Conservation (phyloP, 2,797 vertebrate species). For the Lagorchestes hirsutus region DNA sequence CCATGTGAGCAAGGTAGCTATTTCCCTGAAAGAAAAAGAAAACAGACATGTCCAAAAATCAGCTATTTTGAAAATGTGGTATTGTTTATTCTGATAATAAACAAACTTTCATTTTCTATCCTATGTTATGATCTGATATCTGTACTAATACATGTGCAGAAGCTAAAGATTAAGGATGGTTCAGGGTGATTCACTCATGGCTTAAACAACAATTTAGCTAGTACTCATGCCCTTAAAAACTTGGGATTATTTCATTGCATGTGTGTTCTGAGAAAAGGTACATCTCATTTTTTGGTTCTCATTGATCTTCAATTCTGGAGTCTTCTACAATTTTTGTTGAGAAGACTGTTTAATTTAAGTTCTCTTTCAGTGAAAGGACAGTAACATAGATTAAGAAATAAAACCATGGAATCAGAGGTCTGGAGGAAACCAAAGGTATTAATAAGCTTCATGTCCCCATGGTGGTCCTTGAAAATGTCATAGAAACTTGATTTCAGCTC, state of each 20-base stretch:
- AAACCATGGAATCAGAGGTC: background rate
- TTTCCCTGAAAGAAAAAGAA: background rate
- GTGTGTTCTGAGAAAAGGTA: background rate
- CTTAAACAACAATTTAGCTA: background rate
- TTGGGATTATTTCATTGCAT: background rate
- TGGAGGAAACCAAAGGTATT: background rate
- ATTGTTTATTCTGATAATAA: background rate
- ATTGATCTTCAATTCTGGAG: background rate
- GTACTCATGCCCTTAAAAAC: background rate
- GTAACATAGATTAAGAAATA: background rate
- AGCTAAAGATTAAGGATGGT: background rate
- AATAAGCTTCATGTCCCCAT: background rate
- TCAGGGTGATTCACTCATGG: background rate
- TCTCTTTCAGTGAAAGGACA: slow-evolving; percentile 12
- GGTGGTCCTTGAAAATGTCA: background rate
- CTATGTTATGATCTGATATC: background rate
- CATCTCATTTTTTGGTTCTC: slow-evolving; percentile 43
- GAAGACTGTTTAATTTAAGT: background rate
- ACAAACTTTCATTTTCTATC: background rate
- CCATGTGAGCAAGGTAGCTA: background rate
- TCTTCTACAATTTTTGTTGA: slow-evolving; percentile 3
- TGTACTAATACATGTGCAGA: background rate
- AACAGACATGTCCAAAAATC: background rate
- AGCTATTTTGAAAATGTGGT: background rate
- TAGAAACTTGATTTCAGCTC: background rate